Base-by-base conservation (phyloP, 2,113 vertebrate genomes). In the Brachyistius frenatus region DNA sequence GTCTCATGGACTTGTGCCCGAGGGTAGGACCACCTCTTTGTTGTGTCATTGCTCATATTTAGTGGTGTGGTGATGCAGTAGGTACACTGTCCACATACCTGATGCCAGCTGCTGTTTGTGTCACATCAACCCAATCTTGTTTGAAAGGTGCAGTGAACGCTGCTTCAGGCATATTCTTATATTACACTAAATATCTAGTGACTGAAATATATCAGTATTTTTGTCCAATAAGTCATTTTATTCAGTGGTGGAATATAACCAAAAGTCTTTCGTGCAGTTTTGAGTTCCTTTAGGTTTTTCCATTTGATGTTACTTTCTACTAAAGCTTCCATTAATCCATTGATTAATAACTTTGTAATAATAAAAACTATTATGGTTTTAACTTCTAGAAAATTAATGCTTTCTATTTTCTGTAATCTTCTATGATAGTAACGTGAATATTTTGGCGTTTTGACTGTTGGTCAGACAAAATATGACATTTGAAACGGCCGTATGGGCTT, bases 1-100 rank as follows among this genome's bases (percentile, higher is more conserved):
- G 53, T 37, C 54, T 66, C 11, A 5, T 86, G 85, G 86, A 91
- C 81, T 85, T 81, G 54, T 41, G 49, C 56, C 73, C 58, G 61
- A 76, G 68, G 86, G 68, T 72, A 77, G 50, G 72, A 63, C 63
- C 64, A 37, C 39, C 23, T 33, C n/a, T 71, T 47, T 70, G 62
- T 49, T 49, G 31, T n/a, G 41, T 32, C 33, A 37, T 39, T 49
- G 41, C 57, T 75, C 52, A 16, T 65, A 65, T 5, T 53, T 68
- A n/a, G 55, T 65, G 16, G 30, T 41, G 66, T 65, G 16, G 30
- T 41, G 66, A 67, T 73, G 66, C 58, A 37, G 60, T n/a, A 10
- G 0, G 39, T 30, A 31, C 5, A 32, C 15, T 5, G 16, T 7
- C 47, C 1, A 67, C 41, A 65, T 32, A 31, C 15, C 15, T 49